Base-by-base conservation (phyloP, 2,797 vertebrate species). In the Otus scops region DNA sequence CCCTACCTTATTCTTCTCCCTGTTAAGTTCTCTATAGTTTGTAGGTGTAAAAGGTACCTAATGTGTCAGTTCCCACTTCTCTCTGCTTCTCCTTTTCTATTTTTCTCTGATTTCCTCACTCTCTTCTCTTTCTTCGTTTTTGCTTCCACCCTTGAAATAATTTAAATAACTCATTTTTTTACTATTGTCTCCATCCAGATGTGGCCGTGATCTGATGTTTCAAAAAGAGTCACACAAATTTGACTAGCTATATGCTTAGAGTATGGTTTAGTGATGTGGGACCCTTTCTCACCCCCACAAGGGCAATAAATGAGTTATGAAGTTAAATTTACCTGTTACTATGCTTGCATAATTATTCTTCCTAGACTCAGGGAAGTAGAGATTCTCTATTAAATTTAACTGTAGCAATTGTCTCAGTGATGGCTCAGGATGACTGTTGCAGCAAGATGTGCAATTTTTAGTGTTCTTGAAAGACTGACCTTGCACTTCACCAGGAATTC, bases 241-340 rank as follows among this genome's bases (percentile, higher is more conserved):
- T 85, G 47, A 30, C 70, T 67, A 36, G 12, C 47, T 79, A 8
- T 56, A 0, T 59, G n/a, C 41, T 80, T 63, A 21, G 64, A 43
- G 36, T 36, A 16, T 60, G 24, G 4, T 89, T 85, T 94, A 87
- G 84, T 61, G 70, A 63, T 77, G 54, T 81, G 75, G 69, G 51
- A 76, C 78, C 47, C 61, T 69, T 93, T 75, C 84, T 93, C 67
- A 57, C 83, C 73, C 78, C 78, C 54, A 92, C 65, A 88, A 90
- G 70, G 51, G n/a, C 48, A 94, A 83, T 83, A 91, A 89, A 88
- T 65, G 71, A 85, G 60, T 94, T 88, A 88, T 47, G 48, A 77
- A 77, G 71, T 95, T 94, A 85, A 92, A 91, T 93, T 88, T 92
- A 77, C 71, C 74, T 92, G 41, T 82, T 85, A 82, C 51, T 87